phyloP scores from a whole-genome alignment of 1,140 invertebrate species.

The Rhagoletis pomonella region DNA sequence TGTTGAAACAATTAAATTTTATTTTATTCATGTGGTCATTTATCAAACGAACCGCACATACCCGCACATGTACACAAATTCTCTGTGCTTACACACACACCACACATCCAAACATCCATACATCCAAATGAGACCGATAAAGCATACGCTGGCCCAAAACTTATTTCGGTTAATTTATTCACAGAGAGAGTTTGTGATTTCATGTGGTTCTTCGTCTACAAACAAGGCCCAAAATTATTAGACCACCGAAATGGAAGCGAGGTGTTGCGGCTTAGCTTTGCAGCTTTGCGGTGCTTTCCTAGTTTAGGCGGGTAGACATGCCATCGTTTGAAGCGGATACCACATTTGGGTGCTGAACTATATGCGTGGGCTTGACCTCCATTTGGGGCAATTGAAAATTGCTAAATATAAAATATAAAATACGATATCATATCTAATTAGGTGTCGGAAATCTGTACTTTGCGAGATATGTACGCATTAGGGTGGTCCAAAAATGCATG shows the following conservation, averaged over 20 bases:
- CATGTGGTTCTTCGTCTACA: background rate
- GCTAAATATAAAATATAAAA: no score
- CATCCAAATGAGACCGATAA: background rate
- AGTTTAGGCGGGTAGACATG: background rate
- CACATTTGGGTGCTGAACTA: no score
- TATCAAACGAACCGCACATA: background rate
- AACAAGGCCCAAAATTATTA: background rate
- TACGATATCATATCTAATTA: no score
- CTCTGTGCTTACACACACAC: background rate
- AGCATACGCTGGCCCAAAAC: background rate
- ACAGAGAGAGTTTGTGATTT: constrained; percentile 15
- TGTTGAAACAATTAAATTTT: background rate
- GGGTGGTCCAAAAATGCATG: no score
- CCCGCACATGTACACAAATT: background rate
- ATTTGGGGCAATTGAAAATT: no score
- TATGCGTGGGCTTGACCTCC: no score
- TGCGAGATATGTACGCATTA: no score
- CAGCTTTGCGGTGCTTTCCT: background rate
- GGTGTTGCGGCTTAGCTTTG: background rate
- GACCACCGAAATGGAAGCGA: background rate
- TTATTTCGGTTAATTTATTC: background rate
- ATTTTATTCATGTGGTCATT: background rate
- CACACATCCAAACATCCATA: background rate
- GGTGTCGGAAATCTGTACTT: no score
- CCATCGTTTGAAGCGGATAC: no score